Evolutionary conservation across 2,113 vertebrate species (phyloP), one percentile per base, ranked within the genome.

Genomic region (Embiotoca jacksoni): DNA sequence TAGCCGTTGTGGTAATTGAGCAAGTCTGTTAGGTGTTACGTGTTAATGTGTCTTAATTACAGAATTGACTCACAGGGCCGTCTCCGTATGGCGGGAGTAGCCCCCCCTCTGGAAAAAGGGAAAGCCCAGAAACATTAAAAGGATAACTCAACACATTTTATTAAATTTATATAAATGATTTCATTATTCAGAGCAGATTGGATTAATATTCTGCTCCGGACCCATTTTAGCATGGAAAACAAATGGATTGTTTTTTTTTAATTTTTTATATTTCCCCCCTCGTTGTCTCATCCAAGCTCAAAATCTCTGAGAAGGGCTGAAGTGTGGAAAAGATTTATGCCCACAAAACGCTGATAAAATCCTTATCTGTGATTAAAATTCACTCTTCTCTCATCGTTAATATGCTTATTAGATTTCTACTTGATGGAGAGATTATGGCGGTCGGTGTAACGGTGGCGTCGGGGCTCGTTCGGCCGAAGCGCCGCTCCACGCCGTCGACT

Each of bases 11-110:
- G 88, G 79, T 90, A 91, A 91, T 88, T 84, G 88, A 84, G 73
- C 72, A 84, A 72, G 85, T 90, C 86, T 85, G 90, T 86, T 89
- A 86, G 86, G 77, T 81, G 86, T 74, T 81, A 74, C 16, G 75
- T 86, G 82, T 86, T 92, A 86, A 91, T 88, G 85, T 85, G 83
- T 88, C 85, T 89, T 91, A 92, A 93, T 93, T 90, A 89, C 74
- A 83, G 58, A 63, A 65, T 9, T 64, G 87, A 88, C 84, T 92
- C 88, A 70, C 35, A 41, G 69, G 76, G 72, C 62, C 80, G 53
- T 60, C 39, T 56, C 33, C 63, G 72, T 39, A 16, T 15, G 39
- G 58, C 35, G 11, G 16, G 30, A 13, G 54, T 52, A 33, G 31
- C n/a, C 57, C 30, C 23, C 23, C 23, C 23, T 23, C 23, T 23